Percentiles rank a stretch among this genome's conserved stretches.
Conservation (phyloP, 2,113 vertebrate genomes). For the Lutjanus erythropterus region DNA sequence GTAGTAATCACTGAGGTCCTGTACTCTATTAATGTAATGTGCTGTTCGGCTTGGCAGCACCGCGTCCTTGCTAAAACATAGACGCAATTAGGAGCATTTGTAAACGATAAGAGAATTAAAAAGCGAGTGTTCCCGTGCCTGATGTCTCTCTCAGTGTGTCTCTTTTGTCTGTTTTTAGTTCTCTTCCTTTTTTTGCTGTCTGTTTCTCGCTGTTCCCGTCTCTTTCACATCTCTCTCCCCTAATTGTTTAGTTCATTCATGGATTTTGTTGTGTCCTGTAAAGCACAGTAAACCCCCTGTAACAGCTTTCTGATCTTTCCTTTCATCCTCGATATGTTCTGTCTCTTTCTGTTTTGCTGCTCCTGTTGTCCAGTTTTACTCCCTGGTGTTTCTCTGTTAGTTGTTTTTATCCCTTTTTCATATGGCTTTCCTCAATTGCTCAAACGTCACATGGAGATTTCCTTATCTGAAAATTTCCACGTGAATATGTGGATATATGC, state of each 20-base stretch:
- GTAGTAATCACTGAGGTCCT: slow-evolving; percentile 70
- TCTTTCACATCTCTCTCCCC: slow-evolving; percentile 34
- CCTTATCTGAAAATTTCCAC: no score
- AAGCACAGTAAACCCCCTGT: slow-evolving; percentile 28
- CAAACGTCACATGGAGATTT: slow-evolving; percentile 9
- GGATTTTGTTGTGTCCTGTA: slow-evolving; percentile 32
- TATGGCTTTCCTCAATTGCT: slow-evolving; percentile 1
- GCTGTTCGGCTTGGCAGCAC: slow-evolving; percentile 66
- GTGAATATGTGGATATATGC: no score
- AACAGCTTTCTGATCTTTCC: slow-evolving; percentile 34
- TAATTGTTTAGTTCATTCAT: slow-evolving; percentile 55
- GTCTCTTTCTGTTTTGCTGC: slow-evolving; percentile 4
- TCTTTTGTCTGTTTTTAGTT: slow-evolving; percentile 28
- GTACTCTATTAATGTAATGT: slow-evolving; percentile 75
- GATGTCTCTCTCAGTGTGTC: slow-evolving; percentile 16
- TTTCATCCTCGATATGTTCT: slow-evolving; percentile 42
- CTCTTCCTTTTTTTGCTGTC: background rate
- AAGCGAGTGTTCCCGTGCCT: slow-evolving; percentile 61
- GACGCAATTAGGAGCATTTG: slow-evolving; percentile 76
- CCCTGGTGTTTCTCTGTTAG: slow-evolving; percentile 4
- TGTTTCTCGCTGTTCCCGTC: slow-evolving; percentile 25
- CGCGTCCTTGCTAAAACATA: slow-evolving; percentile 64
- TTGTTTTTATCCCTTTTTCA: background rate
- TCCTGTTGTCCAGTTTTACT: slow-evolving; percentile 13
- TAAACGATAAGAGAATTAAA: slow-evolving; percentile 75